Base-by-base conservation (phyloP, 2,113 vertebrate species). In the Strix uralensis region DNA sequence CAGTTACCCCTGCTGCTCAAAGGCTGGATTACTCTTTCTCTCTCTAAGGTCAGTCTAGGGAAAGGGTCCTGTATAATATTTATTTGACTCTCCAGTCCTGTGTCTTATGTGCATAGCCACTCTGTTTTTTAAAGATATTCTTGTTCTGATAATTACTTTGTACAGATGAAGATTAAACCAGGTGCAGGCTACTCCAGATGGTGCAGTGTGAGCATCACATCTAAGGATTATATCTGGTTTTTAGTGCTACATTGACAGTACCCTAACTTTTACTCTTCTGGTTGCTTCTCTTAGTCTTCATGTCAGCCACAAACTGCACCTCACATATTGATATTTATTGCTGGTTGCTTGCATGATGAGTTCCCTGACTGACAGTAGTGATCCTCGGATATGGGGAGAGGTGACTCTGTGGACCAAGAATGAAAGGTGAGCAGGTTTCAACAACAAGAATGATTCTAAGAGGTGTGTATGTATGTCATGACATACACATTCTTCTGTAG, bases 371-470 rank as follows among this genome's bases (percentile, higher is more conserved):
- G 55, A 47, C 0, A 0, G 5, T 23, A n/a, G 26, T 2, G 1
- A 17, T 46, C 16, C 23, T 75, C 0, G 0, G 5, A 32, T 21
- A 13, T 3, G 9, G 13, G 23, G 7, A 7, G 6, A 58, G 4
- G 8, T 38, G 29, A 32, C 34, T 70, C 15, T 32, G 30, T 51
- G 15, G 30, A 40, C 8, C 17, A 57, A 52, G 17, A 52, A 16
- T 6, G 32, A 46, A 81, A 20, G 29, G 25, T 38, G 9, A 75
- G 20, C 30, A 34, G 17, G 17, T 72, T 82, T 92, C 44, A 74
- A 8, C 9, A 51, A 9, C 11, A 25, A 17, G 23, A 40, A 2
- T n/a, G 14, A 70, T 15, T 40, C 40, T 38, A 38, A 61, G 38
- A 79, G 13, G 13, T 84, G 7, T 52, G 22, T 51, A 13, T 51